A percentile compares a stretch with the other conserved stretches of the same genome.
These are phyloP conservation scores for Urocolius indicus DNA, from an alignment of 2,113 vertebrate species.

Conservation along the genomic window DNA sequence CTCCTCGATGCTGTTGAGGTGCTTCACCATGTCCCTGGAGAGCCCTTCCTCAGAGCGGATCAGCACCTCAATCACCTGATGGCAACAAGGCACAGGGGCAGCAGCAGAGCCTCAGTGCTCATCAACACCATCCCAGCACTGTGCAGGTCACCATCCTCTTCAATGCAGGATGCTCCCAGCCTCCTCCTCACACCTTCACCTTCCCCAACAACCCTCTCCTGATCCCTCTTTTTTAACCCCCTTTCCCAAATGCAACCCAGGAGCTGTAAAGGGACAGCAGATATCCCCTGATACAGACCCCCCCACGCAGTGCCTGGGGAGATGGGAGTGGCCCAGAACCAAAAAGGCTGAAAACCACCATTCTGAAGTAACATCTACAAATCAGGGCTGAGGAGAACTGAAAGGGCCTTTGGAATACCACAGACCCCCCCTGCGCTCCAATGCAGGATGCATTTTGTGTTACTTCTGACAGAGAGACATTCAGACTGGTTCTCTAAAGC, in stretches of 20 bases:
- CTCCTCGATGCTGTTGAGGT: constrained; percentile 95
- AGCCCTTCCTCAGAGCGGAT: constrained; percentile 96
- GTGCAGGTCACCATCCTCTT: background rate
- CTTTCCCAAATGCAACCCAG: background rate
- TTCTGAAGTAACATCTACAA: background rate
- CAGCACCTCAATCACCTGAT: constrained; percentile 94
- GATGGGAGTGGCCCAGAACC: background rate
- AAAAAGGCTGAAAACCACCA: background rate
- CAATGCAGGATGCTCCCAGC: background rate
- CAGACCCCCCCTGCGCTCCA: background rate
- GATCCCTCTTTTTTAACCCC: background rate
- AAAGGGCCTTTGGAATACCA: background rate
- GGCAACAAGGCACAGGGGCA: background rate
- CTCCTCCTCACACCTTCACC: background rate
- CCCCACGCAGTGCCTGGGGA: background rate
- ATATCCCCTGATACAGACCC: background rate
- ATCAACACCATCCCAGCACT: background rate
- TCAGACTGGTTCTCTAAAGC: background rate
- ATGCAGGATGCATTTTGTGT: background rate
- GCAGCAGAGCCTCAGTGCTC: background rate
- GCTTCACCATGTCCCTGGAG: constrained; percentile 97
- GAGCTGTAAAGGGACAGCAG: background rate
- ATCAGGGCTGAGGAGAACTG: background rate
- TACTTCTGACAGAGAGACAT: background rate
- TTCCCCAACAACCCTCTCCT: background rate